Percentiles rank a stretch among this genome's conserved stretches.
Conservation (phyloP, 2,113 vertebrate genomes). For the Anarrhichthys ocellatus region DNA sequence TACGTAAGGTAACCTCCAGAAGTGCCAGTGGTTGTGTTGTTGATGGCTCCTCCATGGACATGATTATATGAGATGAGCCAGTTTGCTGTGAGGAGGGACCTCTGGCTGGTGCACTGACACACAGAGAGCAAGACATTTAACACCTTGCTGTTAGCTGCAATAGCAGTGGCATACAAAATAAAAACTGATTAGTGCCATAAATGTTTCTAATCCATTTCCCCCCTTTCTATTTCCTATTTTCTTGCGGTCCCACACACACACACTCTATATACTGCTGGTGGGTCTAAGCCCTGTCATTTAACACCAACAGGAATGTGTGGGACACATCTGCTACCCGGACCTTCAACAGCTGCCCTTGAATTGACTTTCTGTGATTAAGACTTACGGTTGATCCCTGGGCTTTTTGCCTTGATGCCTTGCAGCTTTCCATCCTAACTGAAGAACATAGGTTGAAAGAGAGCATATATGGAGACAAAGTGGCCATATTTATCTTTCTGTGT, state of each 20-base stretch:
- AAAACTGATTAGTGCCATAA: slow-evolving; percentile 22
- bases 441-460: slow-evolving; percentile 34
- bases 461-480: neutral
- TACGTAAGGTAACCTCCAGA: slow-evolving; percentile 49
- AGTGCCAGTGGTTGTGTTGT: slow-evolving; percentile 33
- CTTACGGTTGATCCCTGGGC: slow-evolving; percentile 77
- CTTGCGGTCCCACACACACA: slow-evolving; percentile 15
- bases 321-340: slow-evolving; percentile 64
- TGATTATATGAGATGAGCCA: slow-evolving; percentile 44
- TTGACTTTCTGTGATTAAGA: slow-evolving; percentile 78
- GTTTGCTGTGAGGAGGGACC: slow-evolving; percentile 28
- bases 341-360: slow-evolving; percentile 75
- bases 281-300: slow-evolving; percentile 65
- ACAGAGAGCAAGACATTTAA: slow-evolving; percentile 15
- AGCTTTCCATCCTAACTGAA: slow-evolving; percentile 49
- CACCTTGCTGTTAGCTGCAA: slow-evolving; percentile 10
- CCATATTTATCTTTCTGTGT: slow-evolving; percentile 16
- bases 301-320: slow-evolving; percentile 53
- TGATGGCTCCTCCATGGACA: slow-evolving; percentile 29
- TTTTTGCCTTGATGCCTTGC: slow-evolving; percentile 66
- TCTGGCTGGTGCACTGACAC: slow-evolving; percentile 1
- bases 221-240: neutral
- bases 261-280: slow-evolving; percentile 12
- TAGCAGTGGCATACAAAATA: slow-evolving; percentile 7
- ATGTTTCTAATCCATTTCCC: neutral